A percentile compares a stretch with the other conserved stretches of the same genome.
Conservation (phyloP, 2,888 invertebrate species). For the Pristionchus arcanus region DNA sequence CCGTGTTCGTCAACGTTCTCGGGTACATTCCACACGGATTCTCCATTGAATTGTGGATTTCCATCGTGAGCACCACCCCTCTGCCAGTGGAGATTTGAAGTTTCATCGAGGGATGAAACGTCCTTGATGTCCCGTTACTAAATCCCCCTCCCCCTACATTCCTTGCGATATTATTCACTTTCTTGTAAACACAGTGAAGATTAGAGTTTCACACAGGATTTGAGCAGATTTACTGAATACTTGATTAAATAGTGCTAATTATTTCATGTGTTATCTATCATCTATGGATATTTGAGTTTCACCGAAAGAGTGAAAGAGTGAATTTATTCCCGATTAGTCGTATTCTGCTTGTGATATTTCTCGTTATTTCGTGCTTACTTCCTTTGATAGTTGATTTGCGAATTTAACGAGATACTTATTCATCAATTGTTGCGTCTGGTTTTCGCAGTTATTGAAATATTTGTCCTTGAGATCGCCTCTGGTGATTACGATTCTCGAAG, state of each 20-base stretch:
- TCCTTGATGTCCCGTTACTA: background rate
- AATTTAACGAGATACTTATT: background rate
- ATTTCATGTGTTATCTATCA: background rate
- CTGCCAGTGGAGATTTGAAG: constrained; percentile 32
- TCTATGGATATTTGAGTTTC: background rate
- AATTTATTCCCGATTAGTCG: background rate
- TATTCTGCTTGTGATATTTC: too few relatives aligned
- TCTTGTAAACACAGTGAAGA: too few relatives aligned
- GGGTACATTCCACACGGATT: constrained; percentile 69
- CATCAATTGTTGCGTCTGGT: background rate
- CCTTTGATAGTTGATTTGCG: too few relatives aligned
- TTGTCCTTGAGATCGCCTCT: background rate
- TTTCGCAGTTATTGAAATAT: too few relatives aligned
- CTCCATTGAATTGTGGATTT: constrained; percentile 73
- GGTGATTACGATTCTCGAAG: background rate
- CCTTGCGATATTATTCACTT: too few relatives aligned
- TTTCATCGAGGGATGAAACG: background rate
- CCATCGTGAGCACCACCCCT: constrained; percentile 67
- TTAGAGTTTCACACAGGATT: too few relatives aligned
- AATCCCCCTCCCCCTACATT: too few relatives aligned
- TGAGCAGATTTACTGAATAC: too few relatives aligned
- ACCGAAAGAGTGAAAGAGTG: background rate
- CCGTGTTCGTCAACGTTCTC: constrained; percentile 69
- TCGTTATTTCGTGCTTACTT: too few relatives aligned
- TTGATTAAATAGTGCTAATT: too few relatives aligned